Conservation (phyloP, 2,113 vertebrate genomes). For the Bostrychus sinensis region DNA sequence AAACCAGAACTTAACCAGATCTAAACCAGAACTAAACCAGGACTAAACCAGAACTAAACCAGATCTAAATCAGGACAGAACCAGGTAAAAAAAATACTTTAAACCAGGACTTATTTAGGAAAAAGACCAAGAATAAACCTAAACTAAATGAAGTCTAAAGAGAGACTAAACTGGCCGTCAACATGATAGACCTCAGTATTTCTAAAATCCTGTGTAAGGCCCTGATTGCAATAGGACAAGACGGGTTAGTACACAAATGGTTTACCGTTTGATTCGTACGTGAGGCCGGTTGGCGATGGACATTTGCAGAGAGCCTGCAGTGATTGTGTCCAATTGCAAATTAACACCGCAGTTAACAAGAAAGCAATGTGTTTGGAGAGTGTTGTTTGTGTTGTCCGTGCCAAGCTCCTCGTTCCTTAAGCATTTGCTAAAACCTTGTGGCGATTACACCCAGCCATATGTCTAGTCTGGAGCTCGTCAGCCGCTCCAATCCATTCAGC, state of each 20-base stretch:
- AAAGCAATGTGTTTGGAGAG: conserved; percentile 41
- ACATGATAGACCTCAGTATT: too few relatives aligned
- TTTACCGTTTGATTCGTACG: conserved; percentile 37
- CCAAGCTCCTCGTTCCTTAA: conserved; percentile 39
- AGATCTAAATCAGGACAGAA: too few relatives aligned
- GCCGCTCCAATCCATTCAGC: conserved; percentile 55
- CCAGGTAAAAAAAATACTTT: too few relatives aligned
- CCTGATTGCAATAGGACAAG: not conserved
- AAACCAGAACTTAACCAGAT: too few relatives aligned
- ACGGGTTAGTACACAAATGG: not conserved
- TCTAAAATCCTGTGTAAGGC: too few relatives aligned
- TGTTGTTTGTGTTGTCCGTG: conserved; percentile 28
- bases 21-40: too few relatives aligned
- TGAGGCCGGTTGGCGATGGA: not conserved
- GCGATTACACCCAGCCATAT: conserved; percentile 63
- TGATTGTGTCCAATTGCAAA: conserved; percentile 50
- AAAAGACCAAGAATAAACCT: too few relatives aligned
- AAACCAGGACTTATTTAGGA: too few relatives aligned
- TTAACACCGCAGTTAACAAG: conserved; percentile 57
- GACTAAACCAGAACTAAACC: too few relatives aligned
- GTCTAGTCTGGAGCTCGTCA: conserved; percentile 46
- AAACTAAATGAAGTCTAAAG: too few relatives aligned
- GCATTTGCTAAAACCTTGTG: conserved; percentile 47
- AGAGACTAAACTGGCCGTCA: too few relatives aligned
- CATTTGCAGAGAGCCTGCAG: conserved; percentile 37